Evolutionary conservation across 2,888 invertebrate species (phyloP), one percentile per base, ranked within the genome.

Genomic region (Oxytorus armatus): DNA sequence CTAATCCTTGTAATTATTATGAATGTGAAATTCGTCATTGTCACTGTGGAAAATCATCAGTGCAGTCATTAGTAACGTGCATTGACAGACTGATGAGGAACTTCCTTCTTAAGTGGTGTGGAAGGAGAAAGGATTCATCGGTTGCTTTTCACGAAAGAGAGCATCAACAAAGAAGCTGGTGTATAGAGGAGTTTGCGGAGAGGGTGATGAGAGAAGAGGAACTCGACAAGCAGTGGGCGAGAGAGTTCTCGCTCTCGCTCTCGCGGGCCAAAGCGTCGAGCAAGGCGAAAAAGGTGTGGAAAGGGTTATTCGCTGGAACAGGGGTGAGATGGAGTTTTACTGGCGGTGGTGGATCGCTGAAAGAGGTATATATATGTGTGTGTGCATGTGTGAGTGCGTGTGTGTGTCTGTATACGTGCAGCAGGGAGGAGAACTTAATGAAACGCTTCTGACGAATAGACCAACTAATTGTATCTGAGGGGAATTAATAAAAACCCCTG

Each of bases 381-480:
- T 7, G 23, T 29, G 16, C 3, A 42, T 33, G n/a, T n/a, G n/a
- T n/a, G n/a, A n/a, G n/a, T n/a, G n/a, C n/a, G n/a, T 74, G 70
- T 57, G 23, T 49, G 23, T 7, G 23, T 29, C 16, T 5, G 23
- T 33, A 66, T 47, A 44, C 39, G 14, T 53, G 42, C 61, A 72
- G 79, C 53, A 63, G 77, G 78, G 59, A 81, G 86, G 87, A 85
- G 86, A 88, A 88, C 87, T 89, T 91, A 91, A 91, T 91, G 90
- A 91, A 92, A 92, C 89, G 89, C 88, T 88, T 89, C 90, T 90
- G 91, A 91, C 90, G 90, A 91, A 91, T 91, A 90, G 91, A 89
- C 88, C 90, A 90, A 90, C 91, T 92, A 91, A 91, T 92, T 91
- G 91, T 91, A 90, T 91, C 90, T 87, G 89, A 91, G 89, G 90